Conservation (phyloP, 2,797 vertebrate genomes). For the Gallinago stenura region DNA sequence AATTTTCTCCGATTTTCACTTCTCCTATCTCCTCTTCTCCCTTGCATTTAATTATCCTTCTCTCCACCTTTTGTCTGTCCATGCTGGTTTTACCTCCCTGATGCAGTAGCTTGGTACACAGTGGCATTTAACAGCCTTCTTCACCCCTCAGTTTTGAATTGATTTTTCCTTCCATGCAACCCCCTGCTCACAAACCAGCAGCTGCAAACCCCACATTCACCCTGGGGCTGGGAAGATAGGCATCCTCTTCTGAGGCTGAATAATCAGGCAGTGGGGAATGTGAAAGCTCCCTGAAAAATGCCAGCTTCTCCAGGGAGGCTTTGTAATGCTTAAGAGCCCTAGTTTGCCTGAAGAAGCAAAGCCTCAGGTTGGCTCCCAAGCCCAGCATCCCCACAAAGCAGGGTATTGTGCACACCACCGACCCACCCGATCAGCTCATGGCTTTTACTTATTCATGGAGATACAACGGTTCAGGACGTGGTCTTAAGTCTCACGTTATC, state of each 20-base stretch:
- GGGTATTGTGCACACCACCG: neutral
- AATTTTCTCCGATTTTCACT: neutral
- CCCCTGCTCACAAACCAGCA: neutral
- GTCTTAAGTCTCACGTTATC: neutral
- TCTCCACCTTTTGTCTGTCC: neutral
- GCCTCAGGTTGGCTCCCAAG: neutral
- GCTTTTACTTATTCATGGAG: neutral
- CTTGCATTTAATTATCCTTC: neutral
- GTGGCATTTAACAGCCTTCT: constrained; percentile 2
- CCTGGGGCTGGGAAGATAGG: constrained; percentile 10
- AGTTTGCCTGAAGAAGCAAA: neutral
- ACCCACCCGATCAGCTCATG: neutral
- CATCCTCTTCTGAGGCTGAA: constrained; percentile 31
- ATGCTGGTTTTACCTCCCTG: neutral
- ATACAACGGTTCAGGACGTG: neutral
- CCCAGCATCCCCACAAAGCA: neutral
- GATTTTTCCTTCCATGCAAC: neutral
- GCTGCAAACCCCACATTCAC: constrained; percentile 28
- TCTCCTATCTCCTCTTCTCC: neutral
- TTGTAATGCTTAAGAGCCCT: constrained; percentile 32
- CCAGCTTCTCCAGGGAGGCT: constrained; percentile 29
- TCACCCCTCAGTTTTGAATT: neutral
- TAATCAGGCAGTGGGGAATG: constrained; percentile 16
- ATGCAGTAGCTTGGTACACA: neutral
- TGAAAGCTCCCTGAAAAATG: neutral